These are phyloP conservation scores for Mallotus villosus DNA, from an alignment of 2,797 vertebrate genomes.

Conservation along the genomic window DNA sequence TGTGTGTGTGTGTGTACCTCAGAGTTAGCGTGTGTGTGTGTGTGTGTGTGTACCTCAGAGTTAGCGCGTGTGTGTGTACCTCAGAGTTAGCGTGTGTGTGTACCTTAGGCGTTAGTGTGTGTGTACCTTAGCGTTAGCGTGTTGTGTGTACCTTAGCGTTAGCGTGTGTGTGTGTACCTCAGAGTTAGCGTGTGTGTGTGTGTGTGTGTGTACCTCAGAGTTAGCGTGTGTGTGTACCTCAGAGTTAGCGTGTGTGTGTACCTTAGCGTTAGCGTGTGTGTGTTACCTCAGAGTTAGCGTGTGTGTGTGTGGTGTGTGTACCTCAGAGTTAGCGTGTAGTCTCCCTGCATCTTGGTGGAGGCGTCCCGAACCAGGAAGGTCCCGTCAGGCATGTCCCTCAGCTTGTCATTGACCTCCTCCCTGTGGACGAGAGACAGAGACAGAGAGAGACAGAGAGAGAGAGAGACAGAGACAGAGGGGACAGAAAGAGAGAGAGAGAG, in stretches of 20 bases:
- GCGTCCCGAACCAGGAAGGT: slow-evolving; percentile 95
- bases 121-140: not conserved
- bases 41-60: not conserved
- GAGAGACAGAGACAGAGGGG: not conserved
- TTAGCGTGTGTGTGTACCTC: not conserved
- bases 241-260: not conserved
- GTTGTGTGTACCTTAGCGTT: no score
- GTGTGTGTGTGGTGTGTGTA: not conserved
- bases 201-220: not conserved
- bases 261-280: no score
- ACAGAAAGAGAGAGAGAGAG: not conserved
- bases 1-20: not conserved
- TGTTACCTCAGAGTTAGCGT: not conserved
- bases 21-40: not conserved
- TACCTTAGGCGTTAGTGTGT: no score
- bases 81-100: not conserved
- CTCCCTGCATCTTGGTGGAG: slow-evolving; percentile 92
- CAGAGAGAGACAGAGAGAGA: not conserved
- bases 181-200: not conserved
- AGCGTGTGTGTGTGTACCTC: no score
- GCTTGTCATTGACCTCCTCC: no score
- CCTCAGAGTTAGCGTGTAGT: not conserved
- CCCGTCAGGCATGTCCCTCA: slow-evolving; percentile 92
- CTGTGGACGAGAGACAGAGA: not conserved
- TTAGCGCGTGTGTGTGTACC: not conserved